Base-by-base conservation (phyloP, 2,113 vertebrate genomes). In the Tylochromis polylepis region DNA sequence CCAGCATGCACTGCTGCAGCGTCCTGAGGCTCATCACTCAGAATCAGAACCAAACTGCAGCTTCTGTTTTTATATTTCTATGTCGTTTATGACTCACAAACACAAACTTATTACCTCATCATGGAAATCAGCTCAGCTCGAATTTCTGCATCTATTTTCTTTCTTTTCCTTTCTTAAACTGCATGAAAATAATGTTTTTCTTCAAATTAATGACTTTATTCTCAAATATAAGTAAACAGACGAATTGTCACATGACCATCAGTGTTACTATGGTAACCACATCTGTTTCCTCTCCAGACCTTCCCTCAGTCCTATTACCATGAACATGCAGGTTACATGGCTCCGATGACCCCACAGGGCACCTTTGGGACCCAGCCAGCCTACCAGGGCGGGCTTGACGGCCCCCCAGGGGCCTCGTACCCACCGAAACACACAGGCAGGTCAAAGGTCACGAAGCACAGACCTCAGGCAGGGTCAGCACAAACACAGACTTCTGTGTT, bases 241-340 rank as follows among this genome's bases (percentile, higher is more conserved):
- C 31, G n/a, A n/a, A n/a, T n/a, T 67, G 43, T 81, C 56, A 82
- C 46, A 34, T 79, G 51, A 58, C 59, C 18, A 9, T 29, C 70
- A 36, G 11, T 27, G 56, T 82, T 18, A 34, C 78, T 9, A 46
- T 60, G 51, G 57, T 51, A 24, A 81, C 75, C 59, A 75, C 55
- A 1, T 53, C 6, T n/a, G 8, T 78, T n/a, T 58, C 49, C 11
- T 10, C 18, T 29, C 1, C 55, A 90, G 92, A 83, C 85, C 2
- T 90, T 84, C 55, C 89, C 87, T 84, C 92, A 92, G 80, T 51
- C 22, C 22, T 80, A 78, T 49, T 67, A 87, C 29, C 79, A 62
- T 6, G 81, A 75, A 22, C 36, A 75, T 10, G 22, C 62, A 1
- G 79, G 79, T 6, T 51, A 43, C 1, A 10, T 11, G 8, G 81